Evolutionary conservation across 2,888 invertebrate genomes (phyloP).

Genomic region (Cephonodes hylas): DNA sequence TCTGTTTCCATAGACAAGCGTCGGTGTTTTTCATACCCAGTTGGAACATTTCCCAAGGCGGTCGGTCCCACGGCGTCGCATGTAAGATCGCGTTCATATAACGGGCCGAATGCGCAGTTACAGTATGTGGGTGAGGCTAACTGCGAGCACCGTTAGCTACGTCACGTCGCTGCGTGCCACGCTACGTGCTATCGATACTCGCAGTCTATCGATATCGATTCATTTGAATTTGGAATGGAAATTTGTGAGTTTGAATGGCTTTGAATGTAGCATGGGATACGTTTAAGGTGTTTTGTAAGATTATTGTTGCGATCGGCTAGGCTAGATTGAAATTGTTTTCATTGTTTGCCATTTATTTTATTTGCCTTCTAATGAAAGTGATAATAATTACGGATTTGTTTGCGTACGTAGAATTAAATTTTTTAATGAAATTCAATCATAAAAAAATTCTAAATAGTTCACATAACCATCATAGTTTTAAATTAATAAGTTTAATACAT

Average conservation of each 20-base stretch:
- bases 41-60: conserved; percentile 31
- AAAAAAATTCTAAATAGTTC: no score
- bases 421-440: no score
- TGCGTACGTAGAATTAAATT: no score
- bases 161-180: conserved; percentile 56
- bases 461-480: no score
- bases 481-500: no score
- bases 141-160: conserved; percentile 71
- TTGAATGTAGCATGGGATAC: neutral
- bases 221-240: neutral
- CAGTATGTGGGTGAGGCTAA: conserved; percentile 78
- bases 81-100: conserved; percentile 69
- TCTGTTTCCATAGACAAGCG: conserved; percentile 27
- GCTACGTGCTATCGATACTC: neutral
- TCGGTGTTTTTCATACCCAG: conserved; percentile 26
- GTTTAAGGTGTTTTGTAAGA: no score
- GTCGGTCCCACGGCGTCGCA: conserved; percentile 54
- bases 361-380: no score
- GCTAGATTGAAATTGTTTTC: no score
- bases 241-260: neutral
- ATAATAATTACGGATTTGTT: no score
- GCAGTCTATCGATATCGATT: neutral
- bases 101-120: conserved; percentile 72
- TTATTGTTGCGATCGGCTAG: neutral
- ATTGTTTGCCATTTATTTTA: no score